These are phyloP conservation scores for Thripadectes ignobilis DNA, from an alignment of 2,797 vertebrate species.

Conservation along the genomic window DNA sequence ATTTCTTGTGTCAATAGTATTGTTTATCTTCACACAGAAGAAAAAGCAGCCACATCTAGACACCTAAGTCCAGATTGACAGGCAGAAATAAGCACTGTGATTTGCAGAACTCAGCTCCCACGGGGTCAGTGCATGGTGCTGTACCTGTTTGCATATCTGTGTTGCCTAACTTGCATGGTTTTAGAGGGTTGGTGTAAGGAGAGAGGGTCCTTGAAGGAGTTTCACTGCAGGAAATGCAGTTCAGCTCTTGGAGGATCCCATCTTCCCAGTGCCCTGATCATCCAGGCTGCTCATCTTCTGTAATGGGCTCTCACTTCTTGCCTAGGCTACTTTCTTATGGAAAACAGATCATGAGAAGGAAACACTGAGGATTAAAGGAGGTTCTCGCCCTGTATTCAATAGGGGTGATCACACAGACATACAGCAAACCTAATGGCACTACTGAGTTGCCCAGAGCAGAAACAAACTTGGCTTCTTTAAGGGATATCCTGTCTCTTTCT, in stretches of 20 bases:
- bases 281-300: neutral
- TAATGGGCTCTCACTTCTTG: neutral
- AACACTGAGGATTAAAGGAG: neutral
- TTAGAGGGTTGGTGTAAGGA: neutral
- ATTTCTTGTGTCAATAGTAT: conserved; percentile 2
- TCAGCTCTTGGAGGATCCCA: accelerated
- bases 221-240: neutral
- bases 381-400: neutral
- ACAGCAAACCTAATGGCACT: neutral
- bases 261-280: accelerated
- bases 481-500: neutral
- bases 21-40: conserved; percentile 27
- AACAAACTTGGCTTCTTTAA: neutral
- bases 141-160: neutral
- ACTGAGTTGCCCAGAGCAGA: neutral
- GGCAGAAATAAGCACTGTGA: neutral
- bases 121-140: neutral
- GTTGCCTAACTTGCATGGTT: neutral
- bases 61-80: neutral
- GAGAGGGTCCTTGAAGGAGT: neutral
- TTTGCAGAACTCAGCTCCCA: neutral
- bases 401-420: neutral
- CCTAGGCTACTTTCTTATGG: neutral
- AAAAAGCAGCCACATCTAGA: neutral
- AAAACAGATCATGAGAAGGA: neutral